phyloP scores from a whole-genome alignment of 2,113 vertebrate genomes.

The Menura novaehollandiae region DNA sequence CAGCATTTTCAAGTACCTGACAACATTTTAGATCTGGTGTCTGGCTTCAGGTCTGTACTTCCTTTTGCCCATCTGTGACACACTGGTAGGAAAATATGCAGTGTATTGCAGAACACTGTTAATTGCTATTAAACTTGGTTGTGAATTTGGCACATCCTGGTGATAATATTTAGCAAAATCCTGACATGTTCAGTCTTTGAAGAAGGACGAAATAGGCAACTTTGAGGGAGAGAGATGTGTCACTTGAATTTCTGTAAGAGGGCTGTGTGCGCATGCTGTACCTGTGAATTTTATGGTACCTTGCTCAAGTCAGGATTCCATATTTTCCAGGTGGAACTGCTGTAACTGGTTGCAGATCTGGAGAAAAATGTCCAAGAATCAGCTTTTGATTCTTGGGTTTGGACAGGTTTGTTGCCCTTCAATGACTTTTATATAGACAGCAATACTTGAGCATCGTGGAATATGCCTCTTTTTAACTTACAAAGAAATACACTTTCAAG shows the following conservation, averaged over 20 bases:
- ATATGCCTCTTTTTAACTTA: background rate
- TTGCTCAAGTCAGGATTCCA: background rate
- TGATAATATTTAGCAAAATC: background rate
- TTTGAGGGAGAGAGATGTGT: background rate
- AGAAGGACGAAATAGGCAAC: background rate
- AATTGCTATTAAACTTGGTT: background rate
- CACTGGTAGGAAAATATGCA: background rate
- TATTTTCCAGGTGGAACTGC: background rate
- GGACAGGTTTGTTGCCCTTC: background rate
- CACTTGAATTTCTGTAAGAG: background rate
- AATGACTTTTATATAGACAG: background rate
- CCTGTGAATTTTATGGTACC: background rate
- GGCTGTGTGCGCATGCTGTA: accelerated
- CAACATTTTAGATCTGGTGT: background rate
- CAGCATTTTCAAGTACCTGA: background rate
- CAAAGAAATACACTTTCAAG: background rate
- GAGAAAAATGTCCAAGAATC: background rate
- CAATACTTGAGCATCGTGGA: background rate
- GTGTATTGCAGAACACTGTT: background rate
- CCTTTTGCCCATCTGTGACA: background rate
- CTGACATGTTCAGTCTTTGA: background rate
- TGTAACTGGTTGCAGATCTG: background rate
- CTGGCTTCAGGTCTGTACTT: background rate
- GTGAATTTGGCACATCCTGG: background rate
- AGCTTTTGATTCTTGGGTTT: background rate